Base-by-base conservation (phyloP, 2,113 vertebrate species). In the Gadus chalcogrammus region DNA sequence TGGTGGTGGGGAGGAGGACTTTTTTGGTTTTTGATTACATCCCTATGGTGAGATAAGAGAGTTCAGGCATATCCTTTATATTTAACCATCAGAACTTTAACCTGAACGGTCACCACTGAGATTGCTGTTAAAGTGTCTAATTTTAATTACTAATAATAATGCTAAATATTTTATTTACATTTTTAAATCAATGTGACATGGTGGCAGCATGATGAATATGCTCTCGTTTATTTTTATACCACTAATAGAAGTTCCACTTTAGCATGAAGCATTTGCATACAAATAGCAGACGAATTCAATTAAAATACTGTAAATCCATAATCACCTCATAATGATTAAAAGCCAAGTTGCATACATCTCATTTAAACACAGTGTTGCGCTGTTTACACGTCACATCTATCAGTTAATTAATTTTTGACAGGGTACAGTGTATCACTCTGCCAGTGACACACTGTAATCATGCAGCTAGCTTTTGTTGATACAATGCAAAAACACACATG, bases 21-120 rank as follows among this genome's bases (percentile, higher is more conserved):
- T 58, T 83, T 91, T 89, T 85, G 88, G 86, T 90, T 93, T 91
- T 92, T 88, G 91, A 91, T 91, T 90, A 84, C 78, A 70, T 91
- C 92, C 88, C 90, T 87, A 91, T 91, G 90, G 89, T 79, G 84
- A 89, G 88, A 91, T 81, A 87, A 81, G 81, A 79, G 82, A 92
- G 88, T 86, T 90, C 82, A 89, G 90, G 90, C 89, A 92, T 88
- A 91, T 90, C 90, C 91, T 90, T 9, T 88, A 86, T 82, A 80
- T 91, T 90, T 90, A 75, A 88, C 81, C 77, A 86, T 86, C 77
- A 85, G 81, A 88, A 89, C 87, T 84, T 89, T 84, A 87, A 87
- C 83, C 81, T 87, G 84, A 76, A 62, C 15, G 85, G 84, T 88
- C 85, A 84, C 88, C 84, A 80, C 80, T 31, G 90, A 76, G 87